Conservation (phyloP, 2,113 vertebrate species). For the Scomber colias region DNA sequence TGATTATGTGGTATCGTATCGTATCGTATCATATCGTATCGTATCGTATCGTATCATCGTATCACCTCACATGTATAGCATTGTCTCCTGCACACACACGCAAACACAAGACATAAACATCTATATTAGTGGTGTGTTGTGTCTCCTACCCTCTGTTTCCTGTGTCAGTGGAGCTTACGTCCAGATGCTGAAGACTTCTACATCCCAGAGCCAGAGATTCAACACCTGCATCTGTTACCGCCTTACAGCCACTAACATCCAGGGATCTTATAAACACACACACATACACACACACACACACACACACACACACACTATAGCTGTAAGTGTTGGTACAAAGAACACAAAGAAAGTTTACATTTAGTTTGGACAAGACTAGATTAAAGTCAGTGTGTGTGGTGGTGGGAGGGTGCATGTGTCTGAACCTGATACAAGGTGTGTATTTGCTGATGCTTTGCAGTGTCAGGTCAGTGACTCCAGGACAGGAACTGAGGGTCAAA, state of each 20-base stretch:
- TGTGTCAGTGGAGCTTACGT: conserved; percentile 77
- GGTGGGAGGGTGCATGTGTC: background rate
- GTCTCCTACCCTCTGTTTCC: conserved; percentile 71
- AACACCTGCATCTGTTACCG: conserved; percentile 76
- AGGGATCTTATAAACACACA: conserved; percentile 63
- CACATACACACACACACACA: conserved; percentile 5
- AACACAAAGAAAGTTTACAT: too few species aligned
- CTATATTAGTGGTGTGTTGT: background rate
- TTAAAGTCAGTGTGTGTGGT: background rate
- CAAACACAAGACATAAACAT: background rate
- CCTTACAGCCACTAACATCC: conserved; percentile 77
- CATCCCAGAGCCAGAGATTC: conserved; percentile 75
- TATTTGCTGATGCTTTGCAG: conserved; percentile 74
- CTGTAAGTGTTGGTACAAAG: background rate
- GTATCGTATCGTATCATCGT: too few species aligned
- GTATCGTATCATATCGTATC: too few species aligned
- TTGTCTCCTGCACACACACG: background rate
- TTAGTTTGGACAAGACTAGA: background rate
- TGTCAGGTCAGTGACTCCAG: conserved; percentile 72
- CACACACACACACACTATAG: background rate
- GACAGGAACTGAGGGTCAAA: conserved; percentile 77
- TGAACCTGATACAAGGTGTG: conserved; percentile 58
- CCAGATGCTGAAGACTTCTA: conserved; percentile 68
- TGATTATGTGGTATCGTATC: too few species aligned
- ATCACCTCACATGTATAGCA: too few species aligned